Conservation (phyloP, 2,797 vertebrate genomes). For the Myotis vivesi region DNA sequence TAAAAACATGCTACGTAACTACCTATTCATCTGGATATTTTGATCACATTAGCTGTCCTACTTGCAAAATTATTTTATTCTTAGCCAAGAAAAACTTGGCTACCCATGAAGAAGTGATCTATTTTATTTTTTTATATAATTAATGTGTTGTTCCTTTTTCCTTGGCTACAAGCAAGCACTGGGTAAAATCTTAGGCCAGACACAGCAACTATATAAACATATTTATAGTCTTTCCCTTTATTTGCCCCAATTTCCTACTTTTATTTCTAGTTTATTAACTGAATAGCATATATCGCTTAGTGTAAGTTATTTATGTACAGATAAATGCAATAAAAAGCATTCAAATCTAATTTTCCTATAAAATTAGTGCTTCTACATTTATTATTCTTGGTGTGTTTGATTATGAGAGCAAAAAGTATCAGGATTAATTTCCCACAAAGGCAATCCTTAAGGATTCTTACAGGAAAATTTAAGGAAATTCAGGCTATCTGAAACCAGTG, state of each 20-base stretch:
- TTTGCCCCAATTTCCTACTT: constrained; percentile 50
- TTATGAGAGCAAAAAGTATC: constrained; percentile 25
- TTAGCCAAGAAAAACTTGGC: constrained; percentile 63
- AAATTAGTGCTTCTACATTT: constrained; percentile 35
- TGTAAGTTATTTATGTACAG: neutral
- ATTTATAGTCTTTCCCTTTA: neutral
- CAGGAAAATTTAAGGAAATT: constrained; percentile 28
- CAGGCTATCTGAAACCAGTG: neutral
- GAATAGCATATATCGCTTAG: neutral
- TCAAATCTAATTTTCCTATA: constrained; percentile 46
- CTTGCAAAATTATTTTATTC: constrained; percentile 70
- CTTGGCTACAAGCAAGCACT: constrained; percentile 52
- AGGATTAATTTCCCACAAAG: constrained; percentile 43
- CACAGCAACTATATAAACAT: constrained; percentile 37
- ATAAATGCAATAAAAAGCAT: constrained; percentile 52
- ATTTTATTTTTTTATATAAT: constrained; percentile 74
- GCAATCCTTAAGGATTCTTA: constrained; percentile 37
- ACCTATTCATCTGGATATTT: constrained; percentile 30
- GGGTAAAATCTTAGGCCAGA: constrained; percentile 9
- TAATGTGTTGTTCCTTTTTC: constrained; percentile 59
- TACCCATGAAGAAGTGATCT: constrained; percentile 68
- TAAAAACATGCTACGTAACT: neutral
- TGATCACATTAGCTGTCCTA: constrained; percentile 67
- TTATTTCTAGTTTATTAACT: constrained; percentile 43
- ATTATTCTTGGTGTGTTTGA: constrained; percentile 9